Conservation (phyloP, 2,888 invertebrate genomes). For the Cataglyphis cursor region DNA sequence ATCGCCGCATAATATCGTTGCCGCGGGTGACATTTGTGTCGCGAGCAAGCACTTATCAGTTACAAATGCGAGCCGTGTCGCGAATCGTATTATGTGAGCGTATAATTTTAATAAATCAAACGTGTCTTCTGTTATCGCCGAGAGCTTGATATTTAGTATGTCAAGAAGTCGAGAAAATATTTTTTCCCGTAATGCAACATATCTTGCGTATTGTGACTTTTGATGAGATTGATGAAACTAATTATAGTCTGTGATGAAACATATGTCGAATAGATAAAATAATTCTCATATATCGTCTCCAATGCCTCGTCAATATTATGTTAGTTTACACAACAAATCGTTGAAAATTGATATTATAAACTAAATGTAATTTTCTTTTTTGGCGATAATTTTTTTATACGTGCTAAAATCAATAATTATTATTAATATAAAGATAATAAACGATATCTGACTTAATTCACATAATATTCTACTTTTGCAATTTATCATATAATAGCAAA, state of each 20-base stretch:
- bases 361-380: conserved; percentile 8
- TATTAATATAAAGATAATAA: conserved; percentile 6
- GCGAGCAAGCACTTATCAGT: conserved; percentile 49
- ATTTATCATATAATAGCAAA: background rate
- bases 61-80: conserved; percentile 18
- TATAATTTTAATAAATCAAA: conserved; percentile 58
- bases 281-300: conserved; percentile 12
- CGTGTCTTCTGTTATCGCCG: background rate
- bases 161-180: conserved; percentile 21
- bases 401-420: background rate
- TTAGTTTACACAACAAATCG: background rate
- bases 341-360: background rate
- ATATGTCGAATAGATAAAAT: conserved; percentile 18
- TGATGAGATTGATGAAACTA: conserved; percentile 47
- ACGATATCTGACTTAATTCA: background rate
- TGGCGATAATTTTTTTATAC: background rate
- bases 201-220: conserved; percentile 15
- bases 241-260: conserved; percentile 44
- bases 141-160: conserved; percentile 48
- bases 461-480: background rate
- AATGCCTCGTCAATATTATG: conserved; percentile 5
- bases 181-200: conserved; percentile 15
- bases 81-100: conserved; percentile 25
- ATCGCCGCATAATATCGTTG: conserved; percentile 26
- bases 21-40: conserved; percentile 52